These are phyloP conservation scores for Adelges cooleyi DNA, from an alignment of 1,140 invertebrate species.

Conservation along the genomic window DNA sequence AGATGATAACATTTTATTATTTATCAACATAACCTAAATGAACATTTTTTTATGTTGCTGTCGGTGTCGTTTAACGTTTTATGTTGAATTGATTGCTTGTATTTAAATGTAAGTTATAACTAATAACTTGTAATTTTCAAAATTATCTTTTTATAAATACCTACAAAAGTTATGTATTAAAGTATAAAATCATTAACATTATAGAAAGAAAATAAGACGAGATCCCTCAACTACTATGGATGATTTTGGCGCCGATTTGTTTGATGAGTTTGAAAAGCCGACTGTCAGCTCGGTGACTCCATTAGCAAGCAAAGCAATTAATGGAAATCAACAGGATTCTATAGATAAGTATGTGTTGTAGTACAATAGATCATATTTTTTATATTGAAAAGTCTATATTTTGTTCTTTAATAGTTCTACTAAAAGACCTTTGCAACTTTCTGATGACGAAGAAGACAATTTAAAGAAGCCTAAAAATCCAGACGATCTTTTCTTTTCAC, in stretches of 20 bases:
- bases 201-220: too few relatives aligned
- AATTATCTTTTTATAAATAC: too few relatives aligned
- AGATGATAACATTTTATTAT: too few relatives aligned
- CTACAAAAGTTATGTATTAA: too few relatives aligned
- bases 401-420: background rate
- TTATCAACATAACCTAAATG: too few relatives aligned
- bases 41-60: too few relatives aligned
- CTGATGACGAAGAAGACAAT: slow-evolving; percentile 16
- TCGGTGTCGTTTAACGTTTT: too few relatives aligned
- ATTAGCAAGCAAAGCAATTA: background rate
- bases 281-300: background rate
- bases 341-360: background rate
- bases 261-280: slow-evolving; percentile 22
- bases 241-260: slow-evolving; percentile 13
- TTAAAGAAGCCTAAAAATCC: background rate
- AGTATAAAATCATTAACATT: too few relatives aligned
- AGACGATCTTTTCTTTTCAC: background rate
- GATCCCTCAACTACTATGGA: slow-evolving; percentile 12
- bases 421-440: slow-evolving; percentile 3
- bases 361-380: too few relatives aligned
- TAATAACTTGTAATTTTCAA: too few relatives aligned
- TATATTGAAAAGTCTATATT: background rate
- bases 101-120: too few relatives aligned
- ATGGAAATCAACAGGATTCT: background rate
- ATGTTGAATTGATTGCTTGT: too few relatives aligned